Conservation (phyloP, 2,797 vertebrate species). For the Erethizon dorsatum region DNA sequence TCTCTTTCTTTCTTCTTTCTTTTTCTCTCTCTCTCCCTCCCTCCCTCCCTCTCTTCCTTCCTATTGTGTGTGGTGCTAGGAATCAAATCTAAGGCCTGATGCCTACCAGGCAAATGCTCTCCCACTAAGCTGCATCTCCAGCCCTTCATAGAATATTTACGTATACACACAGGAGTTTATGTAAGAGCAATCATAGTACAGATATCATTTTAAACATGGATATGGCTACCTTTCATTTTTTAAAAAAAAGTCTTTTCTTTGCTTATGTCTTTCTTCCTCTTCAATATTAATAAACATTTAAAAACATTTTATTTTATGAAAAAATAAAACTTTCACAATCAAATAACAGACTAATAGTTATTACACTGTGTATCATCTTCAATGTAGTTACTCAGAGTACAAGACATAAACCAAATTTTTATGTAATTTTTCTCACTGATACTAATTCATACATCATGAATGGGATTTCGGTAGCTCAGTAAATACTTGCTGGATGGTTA, state of each 20-base stretch:
- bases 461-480: conserved; percentile 12
- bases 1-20: no score
- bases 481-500: conserved; percentile 57
- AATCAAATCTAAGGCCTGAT: neutral
- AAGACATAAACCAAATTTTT: neutral
- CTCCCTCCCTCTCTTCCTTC: neutral
- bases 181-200: neutral
- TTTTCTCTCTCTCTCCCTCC: neutral
- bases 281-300: conserved; percentile 19
- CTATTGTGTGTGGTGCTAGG: neutral
- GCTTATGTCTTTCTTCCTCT: neutral
- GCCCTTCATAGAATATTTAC: conserved; percentile 42
- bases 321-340: neutral
- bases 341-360: neutral
- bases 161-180: neutral
- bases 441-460: neutral
- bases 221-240: conserved; percentile 4
- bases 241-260: neutral
- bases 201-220: neutral
- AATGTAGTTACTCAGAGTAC: neutral
- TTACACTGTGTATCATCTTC: neutral
- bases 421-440: conserved; percentile 33
- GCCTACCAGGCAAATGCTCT: neutral
- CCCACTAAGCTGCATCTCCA: neutral
- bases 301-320: neutral